Conservation (phyloP, 1,140 invertebrate species). For the Cotesia vestalis region DNA sequence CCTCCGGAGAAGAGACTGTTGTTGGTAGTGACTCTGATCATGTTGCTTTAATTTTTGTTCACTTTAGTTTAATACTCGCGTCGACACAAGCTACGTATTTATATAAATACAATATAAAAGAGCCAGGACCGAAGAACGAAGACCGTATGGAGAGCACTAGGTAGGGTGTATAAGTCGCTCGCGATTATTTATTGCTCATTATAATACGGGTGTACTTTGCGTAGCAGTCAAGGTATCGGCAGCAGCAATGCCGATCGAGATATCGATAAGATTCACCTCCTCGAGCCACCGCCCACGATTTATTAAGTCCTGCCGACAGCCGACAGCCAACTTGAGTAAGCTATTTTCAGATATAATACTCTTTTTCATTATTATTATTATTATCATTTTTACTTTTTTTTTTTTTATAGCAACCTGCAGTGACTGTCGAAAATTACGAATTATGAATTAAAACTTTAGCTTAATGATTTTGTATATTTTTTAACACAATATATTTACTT, state of each 20-base stretch:
- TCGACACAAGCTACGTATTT: too few relatives aligned
- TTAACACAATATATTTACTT: too few relatives aligned
- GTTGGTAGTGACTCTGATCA: too few relatives aligned
- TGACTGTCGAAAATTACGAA: too few relatives aligned
- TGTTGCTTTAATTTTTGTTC: slow-evolving; percentile 15
- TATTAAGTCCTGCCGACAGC: slow-evolving; percentile 50
- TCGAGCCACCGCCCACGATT: slow-evolving; percentile 54
- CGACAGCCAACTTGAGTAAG: slow-evolving; percentile 19
- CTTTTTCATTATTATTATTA: not conserved
- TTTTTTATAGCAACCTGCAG: not conserved
- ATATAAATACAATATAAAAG: not conserved
- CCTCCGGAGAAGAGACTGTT: not conserved
- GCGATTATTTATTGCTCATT: slow-evolving; percentile 60
- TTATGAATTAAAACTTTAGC: too few relatives aligned
- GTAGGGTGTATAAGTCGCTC: slow-evolving; percentile 40
- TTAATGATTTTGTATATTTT: too few relatives aligned
- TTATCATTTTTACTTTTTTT: not conserved
- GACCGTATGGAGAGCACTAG: slow-evolving; percentile 18
- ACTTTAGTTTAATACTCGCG: not conserved
- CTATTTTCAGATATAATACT: not conserved
- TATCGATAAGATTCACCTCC: slow-evolving; percentile 54
- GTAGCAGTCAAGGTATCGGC: slow-evolving; percentile 46
- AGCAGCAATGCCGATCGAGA: slow-evolving; percentile 50
- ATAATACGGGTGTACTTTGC: slow-evolving; percentile 47
- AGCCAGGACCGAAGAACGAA: not conserved